Conservation (phyloP, 2,113 vertebrate genomes). For the Plecturocebus donacophilus region DNA sequence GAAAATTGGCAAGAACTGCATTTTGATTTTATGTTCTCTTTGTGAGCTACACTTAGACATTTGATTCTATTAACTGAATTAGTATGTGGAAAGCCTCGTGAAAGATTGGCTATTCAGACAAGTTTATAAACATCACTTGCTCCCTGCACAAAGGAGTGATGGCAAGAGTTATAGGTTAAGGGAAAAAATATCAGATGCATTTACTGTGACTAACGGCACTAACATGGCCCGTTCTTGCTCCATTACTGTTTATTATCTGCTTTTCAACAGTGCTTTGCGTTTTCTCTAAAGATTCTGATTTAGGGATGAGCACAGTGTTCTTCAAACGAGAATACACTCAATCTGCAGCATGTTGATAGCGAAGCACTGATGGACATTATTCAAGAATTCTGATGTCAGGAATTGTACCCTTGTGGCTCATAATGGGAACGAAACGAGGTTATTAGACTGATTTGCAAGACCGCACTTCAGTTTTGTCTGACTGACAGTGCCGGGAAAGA, state of each 20-base stretch:
- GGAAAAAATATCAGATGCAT: background rate
- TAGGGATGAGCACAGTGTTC: conserved; percentile 8
- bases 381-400: background rate
- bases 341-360: background rate
- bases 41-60: background rate
- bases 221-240: background rate
- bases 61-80: conserved; percentile 40
- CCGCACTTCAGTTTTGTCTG: background rate
- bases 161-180: background rate
- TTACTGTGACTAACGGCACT: conserved; percentile 16
- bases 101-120: conserved; percentile 28
- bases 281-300: conserved; percentile 52
- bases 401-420: conserved; percentile 35
- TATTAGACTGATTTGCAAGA: conserved; percentile 9
- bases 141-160: conserved; percentile 13
- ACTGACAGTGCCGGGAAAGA: background rate
- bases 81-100: background rate
- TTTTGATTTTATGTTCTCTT: conserved; percentile 19
- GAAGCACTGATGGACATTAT: conserved; percentile 30
- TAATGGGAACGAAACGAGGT: background rate
- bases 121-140: conserved; percentile 53
- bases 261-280: conserved; percentile 34
- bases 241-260: conserved; percentile 40
- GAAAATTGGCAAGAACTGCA: background rate
- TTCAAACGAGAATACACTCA: background rate